Evolutionary conservation across 2,797 vertebrate species (phyloP).

Genomic region (Poeciliopsis presidionis): DNA sequence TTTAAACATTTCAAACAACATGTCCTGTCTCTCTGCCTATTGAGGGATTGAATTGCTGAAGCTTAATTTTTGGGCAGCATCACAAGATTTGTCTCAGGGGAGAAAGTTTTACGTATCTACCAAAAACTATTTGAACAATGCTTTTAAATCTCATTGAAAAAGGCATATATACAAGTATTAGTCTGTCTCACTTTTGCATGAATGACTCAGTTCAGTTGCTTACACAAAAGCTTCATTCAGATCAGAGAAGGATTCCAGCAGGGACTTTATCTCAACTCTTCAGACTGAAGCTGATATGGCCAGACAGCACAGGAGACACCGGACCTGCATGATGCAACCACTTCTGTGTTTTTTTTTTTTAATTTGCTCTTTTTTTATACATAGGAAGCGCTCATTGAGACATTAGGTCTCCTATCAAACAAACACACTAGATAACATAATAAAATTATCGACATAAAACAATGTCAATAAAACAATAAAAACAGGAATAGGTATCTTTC

Average conservation of each 20-base stretch:
- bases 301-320: background rate
- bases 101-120: background rate
- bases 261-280: background rate
- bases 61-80: background rate
- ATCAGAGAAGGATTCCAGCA: background rate
- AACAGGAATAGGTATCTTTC: background rate
- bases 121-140: background rate
- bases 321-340: background rate
- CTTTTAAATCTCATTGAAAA: background rate
- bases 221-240: background rate
- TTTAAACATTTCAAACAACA: background rate
- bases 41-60: background rate
- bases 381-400: background rate
- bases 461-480: background rate
- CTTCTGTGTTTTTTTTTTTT: background rate
- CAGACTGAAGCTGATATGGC: background rate
- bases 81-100: background rate
- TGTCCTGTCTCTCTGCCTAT: background rate
- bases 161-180: background rate
- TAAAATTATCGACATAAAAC: background rate
- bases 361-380: background rate
- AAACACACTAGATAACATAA: background rate
- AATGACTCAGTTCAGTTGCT: constrained; percentile 3
- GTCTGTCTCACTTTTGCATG: background rate
- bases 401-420: background rate